Evolutionary conservation across 2,113 vertebrate species (phyloP).

Genomic region (Pedionomus torquatus): DNA sequence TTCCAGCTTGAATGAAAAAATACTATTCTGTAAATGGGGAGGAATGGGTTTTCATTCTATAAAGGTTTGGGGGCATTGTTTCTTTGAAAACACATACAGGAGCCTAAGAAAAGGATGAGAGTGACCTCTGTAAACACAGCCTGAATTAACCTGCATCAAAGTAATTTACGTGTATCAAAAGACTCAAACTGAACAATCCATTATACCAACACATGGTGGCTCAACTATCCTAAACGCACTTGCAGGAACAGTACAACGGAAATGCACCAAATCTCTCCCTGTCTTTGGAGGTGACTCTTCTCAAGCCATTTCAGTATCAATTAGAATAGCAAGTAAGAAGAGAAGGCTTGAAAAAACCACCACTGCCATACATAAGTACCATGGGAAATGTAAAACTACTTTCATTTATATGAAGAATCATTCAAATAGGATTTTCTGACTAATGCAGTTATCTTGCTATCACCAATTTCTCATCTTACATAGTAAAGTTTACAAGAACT

Average conservation of each 20-base stretch:
- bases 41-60: not conserved
- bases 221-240: not conserved
- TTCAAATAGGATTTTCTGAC: not conserved
- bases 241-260: not conserved
- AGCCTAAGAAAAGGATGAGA: not conserved
- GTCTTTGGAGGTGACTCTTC: not conserved
- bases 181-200: not conserved
- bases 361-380: not conserved
- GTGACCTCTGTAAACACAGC: slow-evolving; percentile 26
- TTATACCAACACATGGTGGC: not conserved
- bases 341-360: not conserved
- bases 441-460: not conserved
- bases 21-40: not conserved
- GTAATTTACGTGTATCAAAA: slow-evolving; percentile 10
- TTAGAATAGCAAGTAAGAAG: not conserved
- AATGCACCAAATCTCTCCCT: not conserved
- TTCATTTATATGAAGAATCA: not conserved
- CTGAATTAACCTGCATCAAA: slow-evolving; percentile 26
- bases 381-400: not conserved
- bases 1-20: slow-evolving; percentile 2
- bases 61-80: not conserved
- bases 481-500: not conserved
- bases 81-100: not conserved
- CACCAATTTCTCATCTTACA: not conserved
- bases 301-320: not conserved